phyloP scores from a whole-genome alignment of 2,113 vertebrate species.

The Nothoprocta perdicaria region DNA sequence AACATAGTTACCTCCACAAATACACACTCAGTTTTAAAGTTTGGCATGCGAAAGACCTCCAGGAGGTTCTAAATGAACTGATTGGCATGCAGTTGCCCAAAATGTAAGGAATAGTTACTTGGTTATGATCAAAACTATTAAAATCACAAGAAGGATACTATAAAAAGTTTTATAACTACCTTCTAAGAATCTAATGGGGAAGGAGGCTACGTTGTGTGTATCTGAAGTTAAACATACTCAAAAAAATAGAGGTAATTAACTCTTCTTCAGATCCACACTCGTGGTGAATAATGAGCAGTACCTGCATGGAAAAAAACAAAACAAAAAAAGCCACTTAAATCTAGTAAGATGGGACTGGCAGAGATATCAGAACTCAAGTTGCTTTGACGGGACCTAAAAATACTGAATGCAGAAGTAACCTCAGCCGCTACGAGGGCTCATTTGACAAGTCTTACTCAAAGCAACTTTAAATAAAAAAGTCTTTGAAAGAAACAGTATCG shows the following conservation, averaged over 20 bases:
- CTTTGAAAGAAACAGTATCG: conserved; percentile 60
- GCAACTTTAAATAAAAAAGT: conserved; percentile 69
- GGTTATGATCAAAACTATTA: conserved; percentile 79
- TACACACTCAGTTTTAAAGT: conserved; percentile 76
- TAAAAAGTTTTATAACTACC: conserved; percentile 84
- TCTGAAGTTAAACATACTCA: conserved; percentile 88
- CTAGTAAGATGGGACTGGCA: conserved; percentile 84
- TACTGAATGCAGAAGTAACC: conserved; percentile 71
- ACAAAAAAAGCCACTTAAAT: conserved; percentile 87
- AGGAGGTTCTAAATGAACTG: conserved; percentile 83
- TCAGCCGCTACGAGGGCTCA: conserved; percentile 67
- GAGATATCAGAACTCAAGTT: conserved; percentile 79
- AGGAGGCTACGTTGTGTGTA: conserved; percentile 87
- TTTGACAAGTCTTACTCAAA: conserved; percentile 70
- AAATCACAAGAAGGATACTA: conserved; percentile 85
- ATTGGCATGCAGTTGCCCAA: conserved; percentile 83
- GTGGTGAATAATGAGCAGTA: conserved; percentile 88
- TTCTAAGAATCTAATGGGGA: conserved; percentile 86
- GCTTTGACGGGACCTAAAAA: conserved; percentile 77
- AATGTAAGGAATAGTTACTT: conserved; percentile 75
- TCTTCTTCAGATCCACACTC: conserved; percentile 88
- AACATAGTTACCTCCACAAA: conserved; percentile 82
- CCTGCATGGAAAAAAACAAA: conserved; percentile 85
- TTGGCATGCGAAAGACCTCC: conserved; percentile 84
- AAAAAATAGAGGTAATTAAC: conserved; percentile 87